Evolutionary conservation across 1,140 invertebrate species (phyloP), one percentile per base, ranked within the genome.

Genomic region (Euwallacea fornicatus): DNA sequence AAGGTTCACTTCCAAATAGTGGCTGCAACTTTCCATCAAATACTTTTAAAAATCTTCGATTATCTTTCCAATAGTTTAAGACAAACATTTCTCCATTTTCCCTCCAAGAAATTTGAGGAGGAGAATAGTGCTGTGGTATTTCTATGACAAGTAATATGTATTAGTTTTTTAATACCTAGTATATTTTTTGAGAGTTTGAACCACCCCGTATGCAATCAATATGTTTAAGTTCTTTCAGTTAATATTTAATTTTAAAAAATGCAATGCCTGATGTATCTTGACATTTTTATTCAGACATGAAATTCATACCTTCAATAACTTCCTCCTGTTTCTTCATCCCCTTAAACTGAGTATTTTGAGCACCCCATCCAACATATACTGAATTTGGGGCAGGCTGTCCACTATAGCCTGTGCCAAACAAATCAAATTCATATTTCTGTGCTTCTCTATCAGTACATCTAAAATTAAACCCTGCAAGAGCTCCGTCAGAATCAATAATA

Each of bases 21-120:
- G 75, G 67, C 10, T 50, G 47, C 8, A 74, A 64, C 50, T 70
- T 50, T 44, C 15, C 42, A 41, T 75, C 63, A 71, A 75, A 77
- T 41, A 77, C 72, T 70, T 75, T 75, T 15, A 77, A 53, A 43
- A 41, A 62, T 53, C 76, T 60, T 64, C 69, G 66, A 7, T 60
- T 10, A 11, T 75, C 63, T 21, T 50, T 61, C 65, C 66, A 75
- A 59, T 69, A 77, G 41, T 77, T 77, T 16, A 77, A 46, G 4
- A 73, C 76, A 63, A 77, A 77, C 59, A 69, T 60, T 73, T 76
- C 75, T 21, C 76, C 76, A 65, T 77, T 77, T 4, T 72, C 75
- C 10, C 76, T 72, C 76, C 76, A 77, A 10, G 75, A 76, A 42
- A 77, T 72, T 50, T 33, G 53, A 7, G 76, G 76, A 9, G 9